These are phyloP conservation scores for Calliphora vomitoria DNA, from an alignment of 2,888 invertebrate species.

Conservation along the genomic window DNA sequence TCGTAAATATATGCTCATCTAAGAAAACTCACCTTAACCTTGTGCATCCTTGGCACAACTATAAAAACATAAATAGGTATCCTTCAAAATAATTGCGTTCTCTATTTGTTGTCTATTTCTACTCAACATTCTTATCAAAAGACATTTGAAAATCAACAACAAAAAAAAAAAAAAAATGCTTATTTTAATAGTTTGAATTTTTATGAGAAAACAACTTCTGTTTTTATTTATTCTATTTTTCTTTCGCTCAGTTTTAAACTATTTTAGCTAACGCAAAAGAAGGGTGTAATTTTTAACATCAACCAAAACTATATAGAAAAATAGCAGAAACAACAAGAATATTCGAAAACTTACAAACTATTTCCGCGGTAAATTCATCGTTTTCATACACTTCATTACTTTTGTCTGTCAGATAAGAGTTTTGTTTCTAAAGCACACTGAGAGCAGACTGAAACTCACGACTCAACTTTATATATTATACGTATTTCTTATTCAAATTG, in stretches of 20 bases:
- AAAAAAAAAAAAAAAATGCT: conserved; percentile 25
- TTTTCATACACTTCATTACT: conserved; percentile 68
- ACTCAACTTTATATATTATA: background rate
- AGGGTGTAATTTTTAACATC: conserved; percentile 35
- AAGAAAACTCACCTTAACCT: no score
- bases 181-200: conserved; percentile 27
- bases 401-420: conserved; percentile 71
- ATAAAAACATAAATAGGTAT: background rate
- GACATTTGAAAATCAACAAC: background rate
- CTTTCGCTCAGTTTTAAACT: background rate
- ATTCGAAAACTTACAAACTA: conserved; percentile 40
- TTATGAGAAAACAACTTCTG: background rate
- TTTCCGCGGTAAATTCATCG: conserved; percentile 65
- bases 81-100: background rate
- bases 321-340: background rate
- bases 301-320: conserved; percentile 20
- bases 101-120: background rate
- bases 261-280: conserved; percentile 4
- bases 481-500: conserved; percentile 33
- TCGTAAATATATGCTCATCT: no score
- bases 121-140: background rate
- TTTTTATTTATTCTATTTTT: background rate
- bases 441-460: conserved; percentile 22
- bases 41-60: no score
- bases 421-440: background rate